Evolutionary conservation across 2,888 invertebrate species (phyloP).

Genomic region (Ctenicera cuprea): DNA sequence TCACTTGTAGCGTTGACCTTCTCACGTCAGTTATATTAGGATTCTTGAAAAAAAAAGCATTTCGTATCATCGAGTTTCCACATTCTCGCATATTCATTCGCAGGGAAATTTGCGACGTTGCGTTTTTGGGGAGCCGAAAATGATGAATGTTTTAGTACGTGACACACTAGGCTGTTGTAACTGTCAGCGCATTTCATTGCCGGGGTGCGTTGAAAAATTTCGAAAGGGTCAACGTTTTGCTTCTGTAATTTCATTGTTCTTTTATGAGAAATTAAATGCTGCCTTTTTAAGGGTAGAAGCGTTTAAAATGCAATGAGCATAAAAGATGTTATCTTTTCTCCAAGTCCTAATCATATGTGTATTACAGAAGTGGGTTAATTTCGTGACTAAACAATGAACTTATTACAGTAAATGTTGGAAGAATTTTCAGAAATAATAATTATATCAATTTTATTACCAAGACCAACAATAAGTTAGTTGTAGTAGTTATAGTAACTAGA

Average conservation of each 20-base stretch:
- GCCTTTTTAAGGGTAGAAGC: not conserved
- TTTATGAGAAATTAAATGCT: slow-evolving; percentile 6
- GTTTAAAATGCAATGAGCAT: not conserved
- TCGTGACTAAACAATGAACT: slow-evolving; percentile 9
- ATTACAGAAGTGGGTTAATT: slow-evolving; percentile 22
- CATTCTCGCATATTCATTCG: slow-evolving; percentile 19
- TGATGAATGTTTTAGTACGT: slow-evolving; percentile 31
- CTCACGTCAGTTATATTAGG: slow-evolving; percentile 15
- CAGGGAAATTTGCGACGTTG: slow-evolving; percentile 15
- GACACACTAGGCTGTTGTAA: slow-evolving; percentile 26
- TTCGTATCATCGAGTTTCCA: slow-evolving; percentile 12
- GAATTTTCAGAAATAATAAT: not conserved
- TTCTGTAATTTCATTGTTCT: slow-evolving; percentile 22
- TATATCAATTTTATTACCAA: too few relatives aligned
- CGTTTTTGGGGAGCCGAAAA: slow-evolving; percentile 15
- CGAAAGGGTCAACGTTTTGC: slow-evolving; percentile 21
- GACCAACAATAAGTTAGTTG: too few relatives aligned
- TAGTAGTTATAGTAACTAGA: too few relatives aligned
- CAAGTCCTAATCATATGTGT: not conserved
- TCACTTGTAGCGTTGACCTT: slow-evolving; percentile 41
- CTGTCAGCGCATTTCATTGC: slow-evolving; percentile 30
- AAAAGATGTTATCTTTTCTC: not conserved
- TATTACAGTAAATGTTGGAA: not conserved
- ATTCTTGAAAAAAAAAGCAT: slow-evolving; percentile 12
- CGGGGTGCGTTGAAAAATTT: slow-evolving; percentile 7